A percentile compares a stretch with the other conserved stretches of the same genome.
Conservation (phyloP, 2,113 vertebrate species). For the Scortum barcoo region DNA sequence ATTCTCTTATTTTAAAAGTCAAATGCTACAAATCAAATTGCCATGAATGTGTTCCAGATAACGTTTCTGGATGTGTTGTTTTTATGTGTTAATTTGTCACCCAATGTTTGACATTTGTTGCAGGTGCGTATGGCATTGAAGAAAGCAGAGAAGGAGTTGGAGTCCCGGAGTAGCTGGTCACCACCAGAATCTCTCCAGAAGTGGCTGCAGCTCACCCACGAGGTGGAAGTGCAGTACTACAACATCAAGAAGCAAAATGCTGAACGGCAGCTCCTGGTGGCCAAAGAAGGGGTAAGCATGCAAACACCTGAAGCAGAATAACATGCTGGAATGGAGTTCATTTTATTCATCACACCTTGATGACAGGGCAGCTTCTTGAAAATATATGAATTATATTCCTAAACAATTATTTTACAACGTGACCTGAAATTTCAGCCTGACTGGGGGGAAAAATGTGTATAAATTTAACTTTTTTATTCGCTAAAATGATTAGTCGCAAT, state of each 20-base stretch:
- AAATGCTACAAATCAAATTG: not conserved
- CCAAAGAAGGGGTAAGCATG: constrained; percentile 94
- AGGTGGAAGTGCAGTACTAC: constrained; percentile 99
- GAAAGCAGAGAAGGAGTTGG: constrained; percentile 97
- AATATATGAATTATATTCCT: not conserved
- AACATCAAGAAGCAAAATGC: constrained; percentile 98
- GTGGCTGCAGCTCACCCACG: constrained; percentile 98
- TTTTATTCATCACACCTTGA: not conserved
- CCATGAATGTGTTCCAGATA: not conserved
- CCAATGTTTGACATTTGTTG: not conserved
- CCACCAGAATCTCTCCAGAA: constrained; percentile 95
- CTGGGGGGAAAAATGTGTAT: not conserved
- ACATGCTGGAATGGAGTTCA: not conserved
- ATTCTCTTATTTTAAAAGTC: not conserved
- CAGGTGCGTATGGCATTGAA: constrained; percentile 96
- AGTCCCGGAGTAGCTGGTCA: constrained; percentile 93
- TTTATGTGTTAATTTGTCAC: constrained; percentile 7
- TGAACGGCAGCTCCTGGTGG: constrained; percentile 94
- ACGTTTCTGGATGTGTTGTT: not conserved
- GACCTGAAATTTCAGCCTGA: no score
- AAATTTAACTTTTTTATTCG: not conserved
- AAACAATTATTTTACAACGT: not conserved
- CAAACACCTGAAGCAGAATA: not conserved
- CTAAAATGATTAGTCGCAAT: not conserved
- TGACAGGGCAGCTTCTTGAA: no score